Evolutionary conservation across 2,797 vertebrate species (phyloP).

Genomic region (Enteromius radiatus): DNA sequence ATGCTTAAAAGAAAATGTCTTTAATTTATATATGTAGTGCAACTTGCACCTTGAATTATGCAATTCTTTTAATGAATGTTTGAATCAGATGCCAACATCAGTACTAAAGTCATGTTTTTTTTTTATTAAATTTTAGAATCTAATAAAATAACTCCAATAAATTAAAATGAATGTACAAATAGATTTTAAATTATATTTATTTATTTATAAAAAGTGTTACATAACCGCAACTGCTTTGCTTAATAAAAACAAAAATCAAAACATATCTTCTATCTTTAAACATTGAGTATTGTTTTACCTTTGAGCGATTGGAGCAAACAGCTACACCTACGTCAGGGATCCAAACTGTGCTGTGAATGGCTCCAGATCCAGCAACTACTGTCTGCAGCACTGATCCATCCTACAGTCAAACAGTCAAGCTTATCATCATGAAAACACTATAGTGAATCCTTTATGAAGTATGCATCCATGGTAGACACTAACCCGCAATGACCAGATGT

Average conservation of each 20-base stretch:
- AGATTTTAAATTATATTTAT: neutral
- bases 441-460: neutral
- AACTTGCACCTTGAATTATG: neutral
- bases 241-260: neutral
- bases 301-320: constrained; percentile 95
- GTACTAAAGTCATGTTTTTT: neutral
- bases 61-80: neutral
- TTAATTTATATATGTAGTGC: no score
- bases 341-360: constrained; percentile 95
- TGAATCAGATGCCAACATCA: neutral
- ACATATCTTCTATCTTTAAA: no score
- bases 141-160: no score
- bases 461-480: constrained; percentile 60
- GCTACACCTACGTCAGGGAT: constrained; percentile 96
- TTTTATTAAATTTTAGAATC: neutral
- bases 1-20: neutral
- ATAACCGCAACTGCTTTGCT: neutral
- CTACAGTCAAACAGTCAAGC: constrained; percentile 69
- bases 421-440: neutral
- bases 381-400: constrained; percentile 96
- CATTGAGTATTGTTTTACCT: constrained; percentile 74
- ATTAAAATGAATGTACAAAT: no score
- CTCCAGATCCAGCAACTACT: constrained; percentile 92
- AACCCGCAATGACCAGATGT: constrained; percentile 96
- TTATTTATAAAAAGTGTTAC: neutral